Evolutionary conservation across 2,113 vertebrate species (phyloP).

Genomic region (Desmodus rotundus): DNA sequence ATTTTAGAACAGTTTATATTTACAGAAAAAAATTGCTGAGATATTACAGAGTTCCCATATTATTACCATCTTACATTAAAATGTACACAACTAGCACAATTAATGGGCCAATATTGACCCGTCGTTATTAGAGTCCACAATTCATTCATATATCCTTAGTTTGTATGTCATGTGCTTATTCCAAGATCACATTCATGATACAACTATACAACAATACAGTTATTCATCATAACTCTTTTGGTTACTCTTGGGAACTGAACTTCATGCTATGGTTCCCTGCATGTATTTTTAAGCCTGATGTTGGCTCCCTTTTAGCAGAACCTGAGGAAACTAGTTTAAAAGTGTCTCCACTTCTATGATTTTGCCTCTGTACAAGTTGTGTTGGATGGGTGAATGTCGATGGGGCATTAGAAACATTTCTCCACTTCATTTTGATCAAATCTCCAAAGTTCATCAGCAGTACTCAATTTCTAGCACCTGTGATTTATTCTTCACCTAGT

Average conservation of each 20-base stretch:
- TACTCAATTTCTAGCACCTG: background rate
- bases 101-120: background rate
- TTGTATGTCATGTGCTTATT: background rate
- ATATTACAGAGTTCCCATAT: background rate
- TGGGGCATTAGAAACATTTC: background rate
- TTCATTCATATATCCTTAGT: background rate
- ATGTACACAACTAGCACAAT: background rate
- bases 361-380: background rate
- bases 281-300: background rate
- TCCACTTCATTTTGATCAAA: background rate
- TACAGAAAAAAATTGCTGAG: background rate
- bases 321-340: background rate
- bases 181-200: background rate
- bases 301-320: background rate
- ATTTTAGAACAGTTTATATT: no score
- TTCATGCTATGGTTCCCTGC: background rate
- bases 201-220: background rate
- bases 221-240: background rate
- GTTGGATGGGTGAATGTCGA: background rate
- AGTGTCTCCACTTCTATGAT: background rate
- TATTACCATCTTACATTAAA: background rate
- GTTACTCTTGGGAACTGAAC: background rate
- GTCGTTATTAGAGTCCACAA: background rate
- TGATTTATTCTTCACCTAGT: background rate
- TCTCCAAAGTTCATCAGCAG: background rate